phyloP scores from a whole-genome alignment of 2,888 invertebrate genomes.

The Campoletis raptor region DNA sequence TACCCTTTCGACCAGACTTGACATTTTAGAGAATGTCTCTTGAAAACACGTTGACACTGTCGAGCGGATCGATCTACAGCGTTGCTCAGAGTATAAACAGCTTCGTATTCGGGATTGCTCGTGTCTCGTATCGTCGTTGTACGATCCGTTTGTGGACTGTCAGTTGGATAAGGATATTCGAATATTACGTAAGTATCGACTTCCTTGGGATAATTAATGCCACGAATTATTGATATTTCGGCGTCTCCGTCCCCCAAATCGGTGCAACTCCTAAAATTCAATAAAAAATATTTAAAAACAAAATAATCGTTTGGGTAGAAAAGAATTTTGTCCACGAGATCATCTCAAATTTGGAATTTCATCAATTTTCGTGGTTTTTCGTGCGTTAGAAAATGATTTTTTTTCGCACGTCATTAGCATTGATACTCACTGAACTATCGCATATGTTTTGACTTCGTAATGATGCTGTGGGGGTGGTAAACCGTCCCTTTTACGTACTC shows the following conservation, averaged over 20 bases:
- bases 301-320: background rate
- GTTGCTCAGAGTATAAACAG: slow-evolving; percentile 89
- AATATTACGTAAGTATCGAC: slow-evolving; percentile 97
- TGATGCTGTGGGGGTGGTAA: slow-evolving; percentile 94
- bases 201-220: slow-evolving; percentile 95
- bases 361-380: too few species aligned
- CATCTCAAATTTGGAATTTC: background rate
- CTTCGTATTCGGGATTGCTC: slow-evolving; percentile 95
- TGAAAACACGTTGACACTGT: slow-evolving; percentile 94
- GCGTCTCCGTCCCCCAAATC: slow-evolving; percentile 96
- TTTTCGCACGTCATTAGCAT: background rate
- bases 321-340: background rate
- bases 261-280: slow-evolving; percentile 90
- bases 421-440: slow-evolving; percentile 92
- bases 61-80: slow-evolving; percentile 92
- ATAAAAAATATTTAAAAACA: background rate
- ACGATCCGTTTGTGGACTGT: slow-evolving; percentile 90
- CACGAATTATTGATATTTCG: slow-evolving; percentile 94
- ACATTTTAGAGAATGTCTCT: slow-evolving; percentile 94
- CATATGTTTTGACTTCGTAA: slow-evolving; percentile 95
- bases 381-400: background rate
- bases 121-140: slow-evolving; percentile 93
- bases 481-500: slow-evolving; percentile 89
- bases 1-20: slow-evolving; percentile 97
- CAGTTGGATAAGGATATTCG: slow-evolving; percentile 96